Base-by-base conservation (phyloP, 2,888 invertebrate genomes). In the Chloroclystis v-ata region DNA sequence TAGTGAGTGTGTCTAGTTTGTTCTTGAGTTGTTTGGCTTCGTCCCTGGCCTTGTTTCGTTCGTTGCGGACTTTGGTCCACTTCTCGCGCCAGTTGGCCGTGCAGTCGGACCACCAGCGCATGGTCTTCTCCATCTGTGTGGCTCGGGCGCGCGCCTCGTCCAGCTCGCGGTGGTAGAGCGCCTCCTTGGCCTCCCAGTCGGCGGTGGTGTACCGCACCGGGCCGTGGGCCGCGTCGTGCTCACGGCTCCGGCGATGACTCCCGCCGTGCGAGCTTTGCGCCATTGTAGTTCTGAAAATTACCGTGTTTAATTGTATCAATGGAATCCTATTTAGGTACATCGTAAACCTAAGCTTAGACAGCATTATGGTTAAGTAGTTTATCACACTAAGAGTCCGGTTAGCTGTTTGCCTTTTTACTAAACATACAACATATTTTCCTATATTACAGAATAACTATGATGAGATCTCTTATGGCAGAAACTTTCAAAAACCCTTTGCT, bases 101-200 rank as follows among this genome's bases (percentile, higher is more conserved):
- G 76, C 99, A 99, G 75, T 98, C 98, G 0, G 98, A 97, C 98
- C 98, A 99, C 98, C 98, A 99, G 49, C 97, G 90, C 98, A 99
- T 98, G 0, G 98, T 99, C 81, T 98, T 98, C 78, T 99, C 99
- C 99, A 99, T 99, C 82, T 99, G 98, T 0, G 97, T 94, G 10
- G 97, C 97, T 54, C 98, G 86, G 2, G 97, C 97, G 58, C 97
- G 89, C 0, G 97, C 97, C 72, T 98, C 98, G 69, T 98, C 97
- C 56, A 99, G 86, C 75, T 99, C 98, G 37, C 96, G 87, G 65
- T 82, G 83, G 60, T 79, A 86, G n/a, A 79, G 75, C 0, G 92
- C 93, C 82, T 94, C 93, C 75, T 93, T 93, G 37, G 93, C 92
- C 75, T 94, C 94, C 93, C 94, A 94, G 73, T 94, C 94, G 16